Conservation (phyloP, 2,113 vertebrate species). For the Meleagris gallopavo region DNA sequence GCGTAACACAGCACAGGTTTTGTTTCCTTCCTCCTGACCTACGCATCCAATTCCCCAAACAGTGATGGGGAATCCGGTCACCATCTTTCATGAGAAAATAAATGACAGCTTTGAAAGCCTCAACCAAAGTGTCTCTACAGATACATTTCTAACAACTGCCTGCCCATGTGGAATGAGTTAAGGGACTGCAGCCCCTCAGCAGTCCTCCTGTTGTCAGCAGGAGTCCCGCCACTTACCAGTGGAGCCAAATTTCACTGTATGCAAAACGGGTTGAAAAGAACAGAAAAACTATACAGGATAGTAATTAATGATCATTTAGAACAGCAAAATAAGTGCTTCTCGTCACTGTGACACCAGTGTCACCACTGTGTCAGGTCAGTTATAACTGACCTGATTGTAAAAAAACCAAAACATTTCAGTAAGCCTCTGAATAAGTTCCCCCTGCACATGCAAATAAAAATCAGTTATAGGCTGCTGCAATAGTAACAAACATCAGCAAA, state of each 20-base stretch:
- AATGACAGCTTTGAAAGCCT: background rate
- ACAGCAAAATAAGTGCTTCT: constrained; percentile 28
- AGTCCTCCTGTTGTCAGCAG: background rate
- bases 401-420: constrained; percentile 5
- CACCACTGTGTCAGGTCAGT: background rate
- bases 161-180: background rate
- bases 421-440: constrained; percentile 38
- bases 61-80: background rate
- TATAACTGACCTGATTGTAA: constrained; percentile 27
- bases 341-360: background rate
- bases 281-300: constrained; percentile 7
- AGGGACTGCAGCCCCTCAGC: background rate
- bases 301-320: constrained; percentile 18
- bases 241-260: background rate
- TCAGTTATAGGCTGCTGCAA: background rate
- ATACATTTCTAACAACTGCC: background rate
- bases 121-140: background rate
- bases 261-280: constrained; percentile 33
- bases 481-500: constrained; percentile 36
- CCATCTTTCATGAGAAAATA: background rate
- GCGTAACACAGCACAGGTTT: background rate
- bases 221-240: background rate
- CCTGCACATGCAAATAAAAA: constrained; percentile 43
- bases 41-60: background rate
- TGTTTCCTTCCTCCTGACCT: background rate